phyloP scores from a whole-genome alignment of 2,797 vertebrate genomes.

The Sciurus vulgaris region DNA sequence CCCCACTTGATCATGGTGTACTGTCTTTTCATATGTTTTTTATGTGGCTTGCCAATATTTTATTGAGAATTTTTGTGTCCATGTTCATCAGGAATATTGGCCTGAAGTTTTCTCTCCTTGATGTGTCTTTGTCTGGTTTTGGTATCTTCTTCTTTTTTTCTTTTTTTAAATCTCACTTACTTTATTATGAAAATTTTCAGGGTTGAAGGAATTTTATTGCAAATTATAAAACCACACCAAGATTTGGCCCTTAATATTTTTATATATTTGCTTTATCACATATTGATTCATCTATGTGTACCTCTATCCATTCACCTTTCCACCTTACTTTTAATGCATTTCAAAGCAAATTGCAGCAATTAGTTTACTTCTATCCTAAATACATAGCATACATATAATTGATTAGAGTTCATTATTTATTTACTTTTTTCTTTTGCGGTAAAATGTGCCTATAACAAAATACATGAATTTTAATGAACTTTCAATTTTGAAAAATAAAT shows the following conservation, averaged over 20 bases:
- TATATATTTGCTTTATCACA: neutral
- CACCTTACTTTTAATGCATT: neutral
- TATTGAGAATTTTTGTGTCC: no score
- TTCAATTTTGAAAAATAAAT: neutral
- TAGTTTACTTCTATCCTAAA: neutral
- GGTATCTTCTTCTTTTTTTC: no score
- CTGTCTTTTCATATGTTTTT: no score
- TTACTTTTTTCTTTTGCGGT: conserved; percentile 19
- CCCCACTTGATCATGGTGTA: no score
- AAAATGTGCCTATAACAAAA: neutral
- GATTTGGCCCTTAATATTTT: conserved; percentile 1
- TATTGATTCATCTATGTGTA: neutral
- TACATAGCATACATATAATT: neutral
- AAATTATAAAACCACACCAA: neutral
- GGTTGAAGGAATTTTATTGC: neutral
- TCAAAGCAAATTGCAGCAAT: neutral
- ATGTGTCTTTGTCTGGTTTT: no score
- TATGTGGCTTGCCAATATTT: no score
- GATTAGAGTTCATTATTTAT: neutral
- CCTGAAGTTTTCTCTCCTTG: no score
- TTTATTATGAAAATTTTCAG: conserved; percentile 33
- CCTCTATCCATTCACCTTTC: neutral
- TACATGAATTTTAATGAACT: neutral
- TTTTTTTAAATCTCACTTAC: neutral
- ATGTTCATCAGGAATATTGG: no score